These are phyloP conservation scores for Pyralis farinalis DNA, from an alignment of 2,888 invertebrate species.

Conservation along the genomic window DNA sequence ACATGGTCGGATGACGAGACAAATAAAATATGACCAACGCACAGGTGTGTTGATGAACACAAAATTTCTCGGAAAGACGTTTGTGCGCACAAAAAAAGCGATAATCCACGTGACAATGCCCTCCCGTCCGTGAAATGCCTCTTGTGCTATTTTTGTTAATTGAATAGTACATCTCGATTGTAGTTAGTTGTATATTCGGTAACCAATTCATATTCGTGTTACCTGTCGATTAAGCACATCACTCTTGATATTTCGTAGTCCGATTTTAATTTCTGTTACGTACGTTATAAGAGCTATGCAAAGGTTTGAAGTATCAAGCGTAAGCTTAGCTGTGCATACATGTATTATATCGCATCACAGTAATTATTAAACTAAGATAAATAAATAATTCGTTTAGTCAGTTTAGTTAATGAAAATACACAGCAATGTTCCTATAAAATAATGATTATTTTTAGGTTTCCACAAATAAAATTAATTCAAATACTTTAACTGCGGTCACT, in stretches of 20 bases:
- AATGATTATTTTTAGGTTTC: too few species aligned
- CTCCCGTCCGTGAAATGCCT: background rate
- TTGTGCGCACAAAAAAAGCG: conserved; percentile 53
- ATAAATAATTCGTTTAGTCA: background rate
- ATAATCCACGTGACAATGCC: conserved; percentile 7
- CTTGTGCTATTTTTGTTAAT: background rate
- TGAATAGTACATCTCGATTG: background rate
- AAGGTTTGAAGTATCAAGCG: too few species aligned
- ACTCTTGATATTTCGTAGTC: too few species aligned
- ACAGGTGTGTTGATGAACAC: conserved; percentile 83
- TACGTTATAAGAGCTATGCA: too few species aligned
- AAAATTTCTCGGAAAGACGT: conserved; percentile 52
- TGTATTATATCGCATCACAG: background rate
- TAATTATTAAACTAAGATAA: background rate
- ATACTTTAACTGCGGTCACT: too few species aligned
- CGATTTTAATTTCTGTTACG: too few species aligned
- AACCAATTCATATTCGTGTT: too few species aligned
- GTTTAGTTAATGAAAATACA: background rate
- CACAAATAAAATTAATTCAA: too few species aligned
- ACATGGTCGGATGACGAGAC: conserved; percentile 14
- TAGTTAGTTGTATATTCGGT: too few species aligned
- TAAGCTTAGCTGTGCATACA: too few species aligned
- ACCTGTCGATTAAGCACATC: too few species aligned
- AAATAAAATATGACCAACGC: conserved; percentile 48
- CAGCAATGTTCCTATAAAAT: too few species aligned